Percentiles rank a stretch among this genome's conserved stretches.
These are phyloP conservation scores for Syngnathoides biaculeatus DNA, from an alignment of 2,113 vertebrate species.

Conservation along the genomic window DNA sequence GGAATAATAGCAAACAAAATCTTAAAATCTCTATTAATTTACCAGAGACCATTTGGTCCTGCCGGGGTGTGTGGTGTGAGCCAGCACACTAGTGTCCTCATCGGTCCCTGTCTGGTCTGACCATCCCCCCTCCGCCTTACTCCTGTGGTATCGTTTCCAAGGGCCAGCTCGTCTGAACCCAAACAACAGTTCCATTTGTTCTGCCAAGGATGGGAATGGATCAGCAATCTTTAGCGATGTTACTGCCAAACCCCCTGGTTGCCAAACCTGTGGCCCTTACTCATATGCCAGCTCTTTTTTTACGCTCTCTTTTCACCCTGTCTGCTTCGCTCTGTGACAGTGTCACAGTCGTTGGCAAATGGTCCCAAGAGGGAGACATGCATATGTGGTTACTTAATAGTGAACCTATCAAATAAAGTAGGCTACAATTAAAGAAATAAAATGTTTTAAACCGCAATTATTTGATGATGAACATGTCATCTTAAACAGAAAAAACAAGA, in stretches of 20 bases:
- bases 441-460: not conserved
- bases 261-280: slow-evolving; percentile 58
- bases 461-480: not conserved
- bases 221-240: slow-evolving; percentile 53
- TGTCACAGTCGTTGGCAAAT: slow-evolving; percentile 37
- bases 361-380: slow-evolving; percentile 37
- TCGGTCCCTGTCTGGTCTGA: slow-evolving; percentile 55
- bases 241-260: slow-evolving; percentile 51
- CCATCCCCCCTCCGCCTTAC: slow-evolving; percentile 43
- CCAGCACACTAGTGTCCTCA: slow-evolving; percentile 52
- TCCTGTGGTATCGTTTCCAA: slow-evolving; percentile 51
- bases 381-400: slow-evolving; percentile 14
- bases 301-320: slow-evolving; percentile 37
- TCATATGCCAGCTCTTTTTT: slow-evolving; percentile 48
- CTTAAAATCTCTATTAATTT: too few species aligned
- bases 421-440: not conserved
- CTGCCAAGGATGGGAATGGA: slow-evolving; percentile 59
- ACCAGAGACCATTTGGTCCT: slow-evolving; percentile 34
- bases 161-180: slow-evolving; percentile 64
- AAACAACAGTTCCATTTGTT: slow-evolving; percentile 71
- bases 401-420: slow-evolving; percentile 1
- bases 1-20: not conserved
- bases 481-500: not conserved
- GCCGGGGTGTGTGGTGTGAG: slow-evolving; percentile 48
- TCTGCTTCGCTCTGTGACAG: slow-evolving; percentile 31